These are phyloP conservation scores for Neosilurus hyrtlii DNA, from an alignment of 2,797 vertebrate genomes.

Conservation along the genomic window DNA sequence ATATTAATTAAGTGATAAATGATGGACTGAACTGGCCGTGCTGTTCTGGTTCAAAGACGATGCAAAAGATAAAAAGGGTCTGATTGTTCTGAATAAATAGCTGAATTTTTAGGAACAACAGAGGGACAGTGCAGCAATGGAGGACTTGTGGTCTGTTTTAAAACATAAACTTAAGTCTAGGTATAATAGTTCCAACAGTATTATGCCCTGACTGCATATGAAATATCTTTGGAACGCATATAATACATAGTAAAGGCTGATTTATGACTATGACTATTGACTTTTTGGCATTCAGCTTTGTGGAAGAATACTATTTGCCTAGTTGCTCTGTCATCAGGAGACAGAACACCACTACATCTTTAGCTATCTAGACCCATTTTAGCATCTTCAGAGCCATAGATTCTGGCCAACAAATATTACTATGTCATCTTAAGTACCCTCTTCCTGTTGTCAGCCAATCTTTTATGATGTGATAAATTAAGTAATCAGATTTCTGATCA, in stretches of 20 bases:
- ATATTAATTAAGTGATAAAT: constrained; percentile 39
- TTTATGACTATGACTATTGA: neutral
- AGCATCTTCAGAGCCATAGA: neutral
- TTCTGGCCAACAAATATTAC: neutral
- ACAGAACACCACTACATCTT: neutral
- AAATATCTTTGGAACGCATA: neutral
- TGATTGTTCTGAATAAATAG: constrained; percentile 22
- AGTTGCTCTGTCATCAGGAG: neutral
- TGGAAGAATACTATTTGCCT: neutral
- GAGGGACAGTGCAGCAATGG: neutral
- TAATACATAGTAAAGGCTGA: neutral
- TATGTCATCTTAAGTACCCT: neutral
- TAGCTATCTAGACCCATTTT: neutral
- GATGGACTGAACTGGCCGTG: constrained; percentile 7
- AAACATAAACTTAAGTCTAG: neutral
- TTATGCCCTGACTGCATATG: neutral
- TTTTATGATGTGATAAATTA: constrained; percentile 15
- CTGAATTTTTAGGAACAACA: neutral
- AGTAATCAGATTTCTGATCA: constrained; percentile 12
- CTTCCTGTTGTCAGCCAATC: neutral
- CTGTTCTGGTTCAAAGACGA: constrained; percentile 22
- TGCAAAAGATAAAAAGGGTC: constrained; percentile 1
- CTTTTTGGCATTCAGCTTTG: neutral
- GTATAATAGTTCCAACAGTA: neutral
- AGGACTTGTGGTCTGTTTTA: neutral